Evolutionary conservation across 2,888 invertebrate genomes (phyloP).

Genomic region (Cheiracanthium punctorium): DNA sequence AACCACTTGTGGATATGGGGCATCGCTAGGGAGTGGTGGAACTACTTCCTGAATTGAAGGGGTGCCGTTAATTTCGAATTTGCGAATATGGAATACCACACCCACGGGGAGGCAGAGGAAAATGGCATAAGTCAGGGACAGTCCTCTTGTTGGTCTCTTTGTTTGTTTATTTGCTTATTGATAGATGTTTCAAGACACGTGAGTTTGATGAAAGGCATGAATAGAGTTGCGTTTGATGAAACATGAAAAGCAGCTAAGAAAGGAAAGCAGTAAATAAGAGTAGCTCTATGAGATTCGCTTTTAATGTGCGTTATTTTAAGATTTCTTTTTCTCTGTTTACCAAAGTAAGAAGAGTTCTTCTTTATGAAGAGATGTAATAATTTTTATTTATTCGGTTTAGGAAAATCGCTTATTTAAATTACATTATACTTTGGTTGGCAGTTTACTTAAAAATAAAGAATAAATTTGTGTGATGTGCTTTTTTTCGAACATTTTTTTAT

Average conservation of each 20-base stretch:
- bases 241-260: neutral
- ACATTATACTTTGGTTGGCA: no score
- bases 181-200: constrained; percentile 15
- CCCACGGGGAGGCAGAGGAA: constrained; percentile 15
- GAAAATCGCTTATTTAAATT: no score
- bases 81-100: constrained; percentile 49
- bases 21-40: constrained; percentile 66
- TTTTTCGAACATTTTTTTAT: no score
- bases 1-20: constrained; percentile 66
- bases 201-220: neutral
- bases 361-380: no score
- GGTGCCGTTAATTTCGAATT: constrained; percentile 53
- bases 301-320: neutral
- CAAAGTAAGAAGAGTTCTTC: no score
- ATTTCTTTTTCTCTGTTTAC: no score
- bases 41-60: constrained; percentile 69
- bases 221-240: neutral
- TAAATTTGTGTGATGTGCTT: no score
- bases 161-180: neutral
- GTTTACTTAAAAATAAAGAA: no score
- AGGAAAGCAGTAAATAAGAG: neutral
- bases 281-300: neutral
- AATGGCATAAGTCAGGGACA: neutral
- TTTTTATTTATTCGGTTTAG: no score
- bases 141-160: no score